Evolutionary conservation across 2,797 vertebrate genomes (phyloP).

Genomic region (Okamejei kenojei): DNA sequence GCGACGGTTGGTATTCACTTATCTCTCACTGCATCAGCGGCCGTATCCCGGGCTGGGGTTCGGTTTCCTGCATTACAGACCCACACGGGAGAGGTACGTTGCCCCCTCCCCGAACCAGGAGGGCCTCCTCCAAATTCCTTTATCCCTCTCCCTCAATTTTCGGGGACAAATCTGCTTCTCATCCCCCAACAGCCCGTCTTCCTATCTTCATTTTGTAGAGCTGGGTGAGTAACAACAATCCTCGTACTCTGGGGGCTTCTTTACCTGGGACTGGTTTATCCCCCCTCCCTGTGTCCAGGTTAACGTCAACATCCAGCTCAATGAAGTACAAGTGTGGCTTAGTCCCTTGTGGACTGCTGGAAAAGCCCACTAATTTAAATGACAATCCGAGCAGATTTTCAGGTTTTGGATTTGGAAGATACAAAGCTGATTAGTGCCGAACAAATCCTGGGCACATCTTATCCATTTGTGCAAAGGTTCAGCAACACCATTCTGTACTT

Average conservation of each 20-base stretch:
- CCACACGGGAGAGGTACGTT: not conserved
- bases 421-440: constrained; percentile 47
- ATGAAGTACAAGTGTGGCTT: not conserved
- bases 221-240: not conserved
- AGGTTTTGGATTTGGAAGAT: not conserved
- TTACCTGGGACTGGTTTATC: not conserved
- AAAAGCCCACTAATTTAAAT: not conserved
- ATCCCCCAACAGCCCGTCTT: too few species aligned
- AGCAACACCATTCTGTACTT: not conserved
- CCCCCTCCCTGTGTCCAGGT: not conserved
- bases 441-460: constrained; percentile 5
- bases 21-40: too few species aligned
- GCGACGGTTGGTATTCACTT: not conserved
- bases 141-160: too few species aligned
- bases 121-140: too few species aligned
- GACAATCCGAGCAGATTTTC: not conserved
- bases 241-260: not conserved
- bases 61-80: not conserved
- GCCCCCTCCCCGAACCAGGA: not conserved
- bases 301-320: not conserved
- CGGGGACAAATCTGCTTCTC: too few species aligned
- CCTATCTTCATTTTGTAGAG: too few species aligned
- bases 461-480: not conserved
- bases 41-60: not conserved
- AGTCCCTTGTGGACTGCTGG: not conserved